phyloP scores from a whole-genome alignment of 1,140 invertebrate genomes.

The Agrilus planipennis region DNA sequence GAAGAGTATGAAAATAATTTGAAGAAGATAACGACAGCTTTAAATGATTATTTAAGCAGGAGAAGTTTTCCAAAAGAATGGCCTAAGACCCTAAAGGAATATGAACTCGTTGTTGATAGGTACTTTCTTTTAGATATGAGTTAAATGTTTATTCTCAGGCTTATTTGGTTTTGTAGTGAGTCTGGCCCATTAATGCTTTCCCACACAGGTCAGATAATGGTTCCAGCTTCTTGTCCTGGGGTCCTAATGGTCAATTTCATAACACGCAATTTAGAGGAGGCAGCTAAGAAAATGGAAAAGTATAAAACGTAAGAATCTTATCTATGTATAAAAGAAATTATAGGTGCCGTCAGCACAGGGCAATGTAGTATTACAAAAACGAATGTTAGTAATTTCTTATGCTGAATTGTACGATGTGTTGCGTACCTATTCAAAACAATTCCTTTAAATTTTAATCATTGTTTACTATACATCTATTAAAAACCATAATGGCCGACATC shows the following conservation, averaged over 20 bases:
- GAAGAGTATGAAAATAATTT: slow-evolving; percentile 72
- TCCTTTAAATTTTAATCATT: too few relatives aligned
- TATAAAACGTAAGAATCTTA: slow-evolving; percentile 72
- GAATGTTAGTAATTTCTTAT: too few relatives aligned
- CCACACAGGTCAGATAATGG: slow-evolving; percentile 84
- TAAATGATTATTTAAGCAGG: slow-evolving; percentile 64
- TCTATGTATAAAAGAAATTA: too few relatives aligned
- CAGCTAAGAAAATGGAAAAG: slow-evolving; percentile 51
- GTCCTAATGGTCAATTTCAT: slow-evolving; percentile 76
- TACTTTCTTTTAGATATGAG: slow-evolving; percentile 42
- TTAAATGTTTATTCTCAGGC: slow-evolving; percentile 1
- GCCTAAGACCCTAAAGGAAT: slow-evolving; percentile 55
- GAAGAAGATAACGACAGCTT: slow-evolving; percentile 64
- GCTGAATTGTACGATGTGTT: too few relatives aligned
- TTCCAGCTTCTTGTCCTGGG: slow-evolving; percentile 78
- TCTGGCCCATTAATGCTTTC: slow-evolving; percentile 87
- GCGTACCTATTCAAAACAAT: too few relatives aligned
- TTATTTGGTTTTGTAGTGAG: slow-evolving; percentile 47
- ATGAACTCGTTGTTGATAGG: slow-evolving; percentile 85
- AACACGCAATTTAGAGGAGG: slow-evolving; percentile 60
- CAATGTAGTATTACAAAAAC: too few relatives aligned
- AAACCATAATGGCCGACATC: too few relatives aligned
- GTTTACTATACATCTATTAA: too few relatives aligned
- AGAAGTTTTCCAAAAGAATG: slow-evolving; percentile 57
- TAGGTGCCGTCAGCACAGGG: too few relatives aligned